A percentile compares a stretch with the other conserved stretches of the same genome.
Evolutionary conservation across 2,113 vertebrate genomes (phyloP).

Genomic region (Hypocryptadius cinnamomeus): DNA sequence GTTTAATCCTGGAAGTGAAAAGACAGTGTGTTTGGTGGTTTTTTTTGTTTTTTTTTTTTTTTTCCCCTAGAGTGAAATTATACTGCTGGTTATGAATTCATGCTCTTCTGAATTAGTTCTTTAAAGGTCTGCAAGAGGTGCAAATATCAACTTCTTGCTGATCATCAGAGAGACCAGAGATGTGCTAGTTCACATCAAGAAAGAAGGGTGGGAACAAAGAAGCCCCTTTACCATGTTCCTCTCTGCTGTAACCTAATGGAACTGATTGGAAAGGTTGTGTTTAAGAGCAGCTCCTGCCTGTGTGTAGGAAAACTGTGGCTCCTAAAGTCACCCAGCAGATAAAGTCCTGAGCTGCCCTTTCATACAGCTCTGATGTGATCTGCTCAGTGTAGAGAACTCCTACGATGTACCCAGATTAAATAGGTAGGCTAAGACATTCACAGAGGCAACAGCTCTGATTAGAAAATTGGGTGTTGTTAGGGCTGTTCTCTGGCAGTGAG

Average conservation of each 20-base stretch:
- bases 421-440: neutral
- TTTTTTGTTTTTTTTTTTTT: neutral
- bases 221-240: neutral
- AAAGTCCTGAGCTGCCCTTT: neutral
- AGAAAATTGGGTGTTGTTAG: neutral
- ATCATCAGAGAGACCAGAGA: neutral
- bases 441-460: neutral
- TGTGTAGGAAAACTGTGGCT: neutral
- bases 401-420: neutral
- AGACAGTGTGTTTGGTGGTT: too few relatives aligned
- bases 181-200: neutral
- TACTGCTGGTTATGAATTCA: neutral
- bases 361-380: neutral
- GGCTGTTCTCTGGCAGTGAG: neutral
- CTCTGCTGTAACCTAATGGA: neutral
- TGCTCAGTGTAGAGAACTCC: neutral
- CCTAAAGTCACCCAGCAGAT: neutral
- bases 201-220: neutral
- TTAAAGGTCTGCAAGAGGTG: neutral
- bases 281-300: neutral
- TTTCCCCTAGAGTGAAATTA: neutral
- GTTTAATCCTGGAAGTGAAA: neutral
- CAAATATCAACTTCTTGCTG: neutral
- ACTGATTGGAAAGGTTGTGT: neutral
- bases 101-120: neutral